These are phyloP conservation scores for Chlamydotis undulata DNA, from an alignment of 2,113 vertebrate species.

Conservation along the genomic window DNA sequence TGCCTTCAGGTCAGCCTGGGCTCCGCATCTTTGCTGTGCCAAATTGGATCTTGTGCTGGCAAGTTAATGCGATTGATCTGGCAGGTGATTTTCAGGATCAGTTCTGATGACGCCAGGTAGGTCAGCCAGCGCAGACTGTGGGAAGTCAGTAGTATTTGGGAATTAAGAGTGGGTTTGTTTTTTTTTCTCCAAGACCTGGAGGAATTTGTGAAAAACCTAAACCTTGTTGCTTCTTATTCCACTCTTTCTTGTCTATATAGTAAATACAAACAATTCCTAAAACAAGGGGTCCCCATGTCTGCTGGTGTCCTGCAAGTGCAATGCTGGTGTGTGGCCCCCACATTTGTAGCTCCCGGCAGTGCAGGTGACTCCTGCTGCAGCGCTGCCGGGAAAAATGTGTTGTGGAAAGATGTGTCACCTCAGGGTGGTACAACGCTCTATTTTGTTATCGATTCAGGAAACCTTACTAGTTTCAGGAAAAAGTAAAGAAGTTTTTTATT, in stretches of 20 bases:
- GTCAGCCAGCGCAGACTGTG: not conserved
- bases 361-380: not conserved
- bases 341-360: no score
- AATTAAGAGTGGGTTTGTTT: not conserved
- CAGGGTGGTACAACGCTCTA: rapidly evolving
- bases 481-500: not conserved
- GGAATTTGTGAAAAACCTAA: not conserved
- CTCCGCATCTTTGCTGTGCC: not conserved
- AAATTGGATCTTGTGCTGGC: not conserved
- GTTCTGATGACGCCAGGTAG: not conserved
- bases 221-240: not conserved
- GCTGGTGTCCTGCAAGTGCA: not conserved
- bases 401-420: not conserved
- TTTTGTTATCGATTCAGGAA: not conserved
- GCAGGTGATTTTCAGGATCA: not conserved
- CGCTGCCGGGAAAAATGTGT: not conserved
- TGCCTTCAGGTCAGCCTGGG: not conserved
- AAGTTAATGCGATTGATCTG: not conserved
- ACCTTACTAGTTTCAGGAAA: not conserved
- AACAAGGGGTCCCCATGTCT: not conserved
- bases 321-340: rapidly evolving
- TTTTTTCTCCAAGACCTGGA: not conserved
- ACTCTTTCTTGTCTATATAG: not conserved
- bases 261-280: not conserved
- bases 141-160: not conserved